These are phyloP conservation scores for Hedya salicella DNA, from an alignment of 2,888 invertebrate genomes.

Conservation along the genomic window DNA sequence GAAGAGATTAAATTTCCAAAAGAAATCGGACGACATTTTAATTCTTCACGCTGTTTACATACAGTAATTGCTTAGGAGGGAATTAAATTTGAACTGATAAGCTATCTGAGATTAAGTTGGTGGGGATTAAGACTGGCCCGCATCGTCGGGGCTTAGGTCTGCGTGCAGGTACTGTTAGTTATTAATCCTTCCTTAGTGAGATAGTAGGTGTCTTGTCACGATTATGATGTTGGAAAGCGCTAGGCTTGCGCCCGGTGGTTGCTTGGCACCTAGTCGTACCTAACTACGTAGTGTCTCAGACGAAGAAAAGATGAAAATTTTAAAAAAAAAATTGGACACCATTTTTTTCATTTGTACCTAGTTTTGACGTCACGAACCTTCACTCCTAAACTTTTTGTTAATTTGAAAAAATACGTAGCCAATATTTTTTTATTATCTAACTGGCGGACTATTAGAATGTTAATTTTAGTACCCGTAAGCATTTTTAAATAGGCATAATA, in stretches of 20 bases:
- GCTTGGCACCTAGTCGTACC: background rate
- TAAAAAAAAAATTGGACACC: too few species aligned
- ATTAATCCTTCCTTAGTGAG: slow-evolving; percentile 23
- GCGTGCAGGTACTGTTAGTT: slow-evolving; percentile 18
- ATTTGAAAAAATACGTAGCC: too few species aligned
- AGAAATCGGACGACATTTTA: slow-evolving; percentile 35
- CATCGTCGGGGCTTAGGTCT: slow-evolving; percentile 16
- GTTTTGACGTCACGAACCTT: too few species aligned
- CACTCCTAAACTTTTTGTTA: too few species aligned
- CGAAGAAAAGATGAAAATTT: too few species aligned
- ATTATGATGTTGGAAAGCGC: slow-evolving; percentile 5
- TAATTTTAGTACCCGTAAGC: too few species aligned
- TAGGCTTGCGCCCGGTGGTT: background rate
- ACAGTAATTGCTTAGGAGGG: slow-evolving; percentile 36
- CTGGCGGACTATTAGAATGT: too few species aligned
- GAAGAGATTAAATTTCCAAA: slow-evolving; percentile 55
- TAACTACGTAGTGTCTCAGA: background rate
- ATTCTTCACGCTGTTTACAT: slow-evolving; percentile 41
- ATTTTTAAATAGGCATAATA: too few species aligned
- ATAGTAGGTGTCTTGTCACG: slow-evolving; percentile 8
- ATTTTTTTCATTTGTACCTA: too few species aligned
- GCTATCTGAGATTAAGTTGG: slow-evolving; percentile 31
- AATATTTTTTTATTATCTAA: too few species aligned
- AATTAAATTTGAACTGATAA: slow-evolving; percentile 36
- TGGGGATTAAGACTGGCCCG: slow-evolving; percentile 27